Percentiles rank a stretch among this genome's conserved stretches.
These are phyloP conservation scores for Formica selysi DNA, from an alignment of 1,140 invertebrate genomes.

Conservation along the genomic window DNA sequence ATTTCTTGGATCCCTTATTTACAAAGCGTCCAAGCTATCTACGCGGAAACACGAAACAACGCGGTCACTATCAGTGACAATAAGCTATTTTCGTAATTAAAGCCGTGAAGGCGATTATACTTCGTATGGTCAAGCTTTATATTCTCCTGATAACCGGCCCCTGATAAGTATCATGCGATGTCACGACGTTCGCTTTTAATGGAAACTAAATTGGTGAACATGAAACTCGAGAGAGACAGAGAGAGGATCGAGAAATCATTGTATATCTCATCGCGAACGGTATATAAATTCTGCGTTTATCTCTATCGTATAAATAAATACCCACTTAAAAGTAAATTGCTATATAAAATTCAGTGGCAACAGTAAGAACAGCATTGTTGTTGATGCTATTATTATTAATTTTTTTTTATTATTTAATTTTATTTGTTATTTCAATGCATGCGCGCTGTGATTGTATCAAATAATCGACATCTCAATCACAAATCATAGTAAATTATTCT, in stretches of 20 bases:
- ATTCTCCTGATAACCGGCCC: conserved; percentile 24
- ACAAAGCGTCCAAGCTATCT: conserved; percentile 24
- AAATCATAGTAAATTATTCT: no score
- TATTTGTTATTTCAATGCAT: no score
- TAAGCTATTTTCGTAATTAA: conserved; percentile 58
- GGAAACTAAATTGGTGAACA: conserved; percentile 40
- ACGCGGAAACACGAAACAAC: conserved; percentile 39
- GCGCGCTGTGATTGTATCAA: no score
- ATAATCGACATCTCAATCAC: no score
- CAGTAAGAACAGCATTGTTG: not conserved
- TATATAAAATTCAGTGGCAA: not conserved
- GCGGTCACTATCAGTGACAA: conserved; percentile 27
- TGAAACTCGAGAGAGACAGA: not conserved
- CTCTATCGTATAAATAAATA: conserved; percentile 30
- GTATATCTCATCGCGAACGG: not conserved
- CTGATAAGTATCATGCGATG: conserved; percentile 37
- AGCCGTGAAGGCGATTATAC: conserved; percentile 40
- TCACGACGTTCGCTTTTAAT: conserved; percentile 43
- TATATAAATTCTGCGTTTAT: conserved; percentile 37
- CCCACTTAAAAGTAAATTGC: no score
- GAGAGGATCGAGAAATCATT: not conserved
- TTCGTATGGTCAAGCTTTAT: conserved; percentile 33
- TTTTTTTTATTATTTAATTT: no score
- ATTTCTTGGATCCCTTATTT: conserved; percentile 31
- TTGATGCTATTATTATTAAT: conserved; percentile 3